Evolutionary conservation across 2,888 invertebrate species (phyloP), one percentile per base, ranked within the genome.

Genomic region (Nemapogon koenigi): DNA sequence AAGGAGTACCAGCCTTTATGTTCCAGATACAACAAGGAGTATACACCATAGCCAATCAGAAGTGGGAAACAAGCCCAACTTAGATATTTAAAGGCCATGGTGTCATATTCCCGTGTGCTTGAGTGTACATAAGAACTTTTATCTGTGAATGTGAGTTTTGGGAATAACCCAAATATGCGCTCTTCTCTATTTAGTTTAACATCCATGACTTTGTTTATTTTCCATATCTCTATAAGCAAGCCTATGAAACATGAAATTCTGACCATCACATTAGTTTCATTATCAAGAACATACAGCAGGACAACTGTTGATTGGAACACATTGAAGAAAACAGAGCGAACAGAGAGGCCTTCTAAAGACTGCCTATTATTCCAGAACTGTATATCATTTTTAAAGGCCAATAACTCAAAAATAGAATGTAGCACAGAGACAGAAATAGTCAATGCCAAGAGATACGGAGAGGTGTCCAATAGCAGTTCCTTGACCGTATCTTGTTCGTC

Each of bases 1-100:
- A 95, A 99, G 8, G 97, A 98, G 66, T 99, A 99, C 98, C 98
- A 99, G 49, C 99, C 97, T 64, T 93, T 96, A 70, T 99, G 98
- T 64, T 99, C 98, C 48, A 91, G 85, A 69, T 99, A 99, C 40
- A 97, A 70, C 29, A 99, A 72, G 0, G 98, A 97, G 66, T 99
- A 99, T 27, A 94, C 82, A 11, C 94, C 92, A 68, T 99, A 99
- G n/a, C 93, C 90, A 30, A 88, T 83, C 29, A 99, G 81, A 32
- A 99, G 83, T 1, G 99, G 99, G 66, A 94, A 99, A 50, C 98
- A 86, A 1, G 88, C 86, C 96, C 97, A 97, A 11, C 97, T 95
- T 39, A 99, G 82, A 68, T 99, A 99, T 51, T 88, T 88, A 80
- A 98, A 99, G 15, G 99, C 99, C 59, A 98, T 71, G 65, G 90